phyloP scores from a whole-genome alignment of 92 coral and sea anemone genomes.

The Paramuricea clavata region DNA sequence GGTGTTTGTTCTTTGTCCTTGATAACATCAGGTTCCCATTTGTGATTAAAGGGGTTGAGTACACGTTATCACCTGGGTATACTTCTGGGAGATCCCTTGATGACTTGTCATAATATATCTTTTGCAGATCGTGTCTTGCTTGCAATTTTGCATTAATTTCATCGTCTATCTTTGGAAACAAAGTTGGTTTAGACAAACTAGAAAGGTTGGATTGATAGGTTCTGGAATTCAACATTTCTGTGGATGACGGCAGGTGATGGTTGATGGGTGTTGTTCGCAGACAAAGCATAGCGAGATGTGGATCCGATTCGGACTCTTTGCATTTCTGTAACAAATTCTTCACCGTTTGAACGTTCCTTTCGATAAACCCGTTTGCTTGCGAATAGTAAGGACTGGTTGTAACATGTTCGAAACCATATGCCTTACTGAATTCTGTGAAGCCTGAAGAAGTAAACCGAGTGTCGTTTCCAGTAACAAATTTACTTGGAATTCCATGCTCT shows the following conservation, averaged over 20 bases:
- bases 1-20: slow-evolving; percentile 28
- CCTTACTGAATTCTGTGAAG: slow-evolving; percentile 1
- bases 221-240: slow-evolving; percentile 70
- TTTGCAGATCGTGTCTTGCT: slow-evolving; percentile 68
- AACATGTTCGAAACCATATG: slow-evolving; percentile 13
- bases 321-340: slow-evolving; percentile 72
- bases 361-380: slow-evolving; percentile 70
- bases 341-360: slow-evolving; percentile 69
- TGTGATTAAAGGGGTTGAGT: slow-evolving; percentile 31
- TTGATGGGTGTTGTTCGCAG: slow-evolving; percentile 72
- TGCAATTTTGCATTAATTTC: slow-evolving; percentile 65
- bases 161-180: slow-evolving; percentile 10
- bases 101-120: slow-evolving; percentile 50
- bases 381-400: slow-evolving; percentile 47
- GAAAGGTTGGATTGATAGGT: slow-evolving; percentile 80
- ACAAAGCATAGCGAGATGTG: slow-evolving; percentile 76
- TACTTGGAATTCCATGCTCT: slow-evolving; percentile 72
- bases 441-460: slow-evolving; percentile 56
- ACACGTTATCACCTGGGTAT: slow-evolving; percentile 33
- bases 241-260: slow-evolving; percentile 72
- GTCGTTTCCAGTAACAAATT: slow-evolving; percentile 72
- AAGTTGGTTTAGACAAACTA: slow-evolving; percentile 64
- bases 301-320: slow-evolving; percentile 74
- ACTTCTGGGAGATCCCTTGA: slow-evolving; percentile 45
- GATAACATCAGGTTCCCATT: slow-evolving; percentile 64